Evolutionary conservation across 2,113 vertebrate species (phyloP), one percentile per base, ranked within the genome.

Genomic region (Gymnorhina tibicen): DNA sequence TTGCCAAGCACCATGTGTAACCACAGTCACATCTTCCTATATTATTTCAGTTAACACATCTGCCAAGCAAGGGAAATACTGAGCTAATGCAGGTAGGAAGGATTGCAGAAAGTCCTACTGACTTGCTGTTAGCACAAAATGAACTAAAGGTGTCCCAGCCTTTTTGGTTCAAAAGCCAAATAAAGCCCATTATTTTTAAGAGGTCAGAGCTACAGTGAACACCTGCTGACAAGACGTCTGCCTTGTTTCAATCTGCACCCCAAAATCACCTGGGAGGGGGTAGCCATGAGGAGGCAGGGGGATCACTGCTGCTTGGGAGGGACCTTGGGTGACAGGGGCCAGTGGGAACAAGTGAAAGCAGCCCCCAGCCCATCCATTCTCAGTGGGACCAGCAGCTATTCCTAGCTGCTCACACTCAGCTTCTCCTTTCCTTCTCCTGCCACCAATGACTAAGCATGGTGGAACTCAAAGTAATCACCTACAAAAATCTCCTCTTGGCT

Each of bases 1-100:
- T 68, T 84, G 95, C 95, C 95, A 96, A 96, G 79, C 63, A 90
- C 91, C 90, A 91, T 88, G 87, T 84, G 82, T 60, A 94, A 94
- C 88, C 41, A 3, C 88, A 95, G 92, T 81, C 95, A 96, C 93
- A 97, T 95, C 90, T 93, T 80, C 68, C 35, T 78, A 22, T 87
- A 74, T 59, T 93, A 91, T 81, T 93, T 49, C 76, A 93, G 73
- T 78, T n/a, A 84, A 52, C 7, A 1, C 24, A 84, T 68, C 83
- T 86, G 76, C 86, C 92, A 92, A 91, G 88, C 0, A 0, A 84
- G 49, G 52, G 30, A 55, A 97, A 87, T 8, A 81, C 41, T 75
- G 64, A 90, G 37, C 79, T 86, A 92, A 64, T 0, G 1, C 95
- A 95, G 95, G 91, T 96, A 95, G 88, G 63, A 77, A 73, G 67